phyloP scores from a whole-genome alignment of 2,888 invertebrate species.

The Philaethria dido region DNA sequence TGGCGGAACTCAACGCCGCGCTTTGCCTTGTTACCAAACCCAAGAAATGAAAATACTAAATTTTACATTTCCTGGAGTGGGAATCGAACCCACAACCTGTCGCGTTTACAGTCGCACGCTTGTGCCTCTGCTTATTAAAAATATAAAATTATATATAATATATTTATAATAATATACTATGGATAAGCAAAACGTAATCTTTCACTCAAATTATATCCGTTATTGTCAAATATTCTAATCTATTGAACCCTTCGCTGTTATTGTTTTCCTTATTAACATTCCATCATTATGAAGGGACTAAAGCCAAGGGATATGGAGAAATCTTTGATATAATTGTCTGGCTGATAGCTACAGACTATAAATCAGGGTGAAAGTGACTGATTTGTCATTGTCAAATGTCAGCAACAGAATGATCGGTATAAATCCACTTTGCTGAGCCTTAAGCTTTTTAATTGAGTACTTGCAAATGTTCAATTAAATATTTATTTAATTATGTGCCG shows the following conservation, averaged over 20 bases:
- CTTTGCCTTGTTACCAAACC: no score
- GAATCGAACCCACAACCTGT: no score
- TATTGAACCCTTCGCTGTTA: background rate
- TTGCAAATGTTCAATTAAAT: background rate
- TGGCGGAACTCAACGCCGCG: no score
- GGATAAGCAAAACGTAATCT: background rate
- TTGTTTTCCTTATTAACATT: constrained; percentile 22
- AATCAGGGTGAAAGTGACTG: constrained; percentile 59
- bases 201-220: background rate
- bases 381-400: constrained; percentile 65
- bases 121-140: no score
- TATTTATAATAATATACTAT: no score
- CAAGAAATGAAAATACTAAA: no score
- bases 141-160: no score
- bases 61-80: no score
- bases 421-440: constrained; percentile 43
- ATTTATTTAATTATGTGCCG: no score
- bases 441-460: constrained; percentile 32
- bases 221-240: constrained; percentile 9
- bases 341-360: constrained; percentile 47
- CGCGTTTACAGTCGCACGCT: no score
- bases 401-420: constrained; percentile 59
- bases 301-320: constrained; percentile 3
- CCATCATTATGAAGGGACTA: background rate
- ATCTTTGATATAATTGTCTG: constrained; percentile 15